Conservation (phyloP, 2,113 vertebrate genomes). For the Turnix velox region DNA sequence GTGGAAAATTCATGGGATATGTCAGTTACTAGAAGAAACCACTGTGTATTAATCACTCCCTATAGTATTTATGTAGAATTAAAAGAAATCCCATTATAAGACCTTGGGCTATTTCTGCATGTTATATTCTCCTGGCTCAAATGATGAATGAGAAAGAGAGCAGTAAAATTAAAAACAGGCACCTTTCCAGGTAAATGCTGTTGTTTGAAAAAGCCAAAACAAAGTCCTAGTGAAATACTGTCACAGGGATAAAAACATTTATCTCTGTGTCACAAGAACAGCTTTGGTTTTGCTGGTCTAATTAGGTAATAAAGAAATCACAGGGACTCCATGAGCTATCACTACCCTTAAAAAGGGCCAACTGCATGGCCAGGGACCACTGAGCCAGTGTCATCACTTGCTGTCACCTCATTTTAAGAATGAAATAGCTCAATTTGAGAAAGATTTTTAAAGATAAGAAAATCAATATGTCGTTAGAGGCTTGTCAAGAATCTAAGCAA, state of each 20-base stretch:
- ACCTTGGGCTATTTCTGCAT: not conserved
- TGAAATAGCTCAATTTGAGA: constrained; percentile 47
- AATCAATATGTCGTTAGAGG: constrained; percentile 53
- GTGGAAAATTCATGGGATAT: not conserved
- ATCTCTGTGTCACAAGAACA: not conserved
- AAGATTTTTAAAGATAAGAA: constrained; percentile 50
- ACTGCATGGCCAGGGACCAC: not conserved
- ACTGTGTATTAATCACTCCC: not conserved
- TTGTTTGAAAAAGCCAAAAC: not conserved
- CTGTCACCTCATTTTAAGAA: constrained; percentile 10
- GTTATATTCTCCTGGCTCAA: not conserved
- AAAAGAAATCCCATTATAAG: not conserved
- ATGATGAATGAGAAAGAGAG: constrained; percentile 1
- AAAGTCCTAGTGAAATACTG: not conserved
- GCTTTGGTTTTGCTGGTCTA: not conserved
- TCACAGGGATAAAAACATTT: not conserved
- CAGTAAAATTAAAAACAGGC: not conserved
- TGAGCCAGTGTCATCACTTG: not conserved
- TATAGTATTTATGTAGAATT: not conserved
- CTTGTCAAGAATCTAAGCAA: constrained; percentile 30
- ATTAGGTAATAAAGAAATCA: constrained; percentile 6
- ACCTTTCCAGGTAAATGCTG: constrained; percentile 10
- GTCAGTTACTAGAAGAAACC: not conserved
- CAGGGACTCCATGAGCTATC: not conserved
- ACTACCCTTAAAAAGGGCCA: not conserved